Evolutionary conservation across 2,113 vertebrate genomes (phyloP).

Genomic region (Rhinolophus sinicus): DNA sequence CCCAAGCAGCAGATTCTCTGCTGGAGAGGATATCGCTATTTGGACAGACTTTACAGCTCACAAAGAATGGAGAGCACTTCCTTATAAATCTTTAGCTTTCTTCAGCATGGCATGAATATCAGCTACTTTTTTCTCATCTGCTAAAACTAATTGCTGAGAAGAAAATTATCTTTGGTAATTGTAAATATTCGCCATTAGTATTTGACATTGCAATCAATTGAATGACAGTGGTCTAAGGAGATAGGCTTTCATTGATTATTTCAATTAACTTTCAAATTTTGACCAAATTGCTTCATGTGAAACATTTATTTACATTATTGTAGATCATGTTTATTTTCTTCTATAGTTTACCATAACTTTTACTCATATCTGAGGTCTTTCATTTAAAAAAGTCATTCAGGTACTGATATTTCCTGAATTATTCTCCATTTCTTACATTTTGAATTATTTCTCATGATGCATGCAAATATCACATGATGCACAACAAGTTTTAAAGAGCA

Average conservation of each 20-base stretch:
- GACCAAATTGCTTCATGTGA: conserved; percentile 55
- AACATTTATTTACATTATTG: not conserved
- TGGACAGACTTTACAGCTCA: conserved; percentile 76
- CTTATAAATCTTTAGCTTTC: conserved; percentile 70
- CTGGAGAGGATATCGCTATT: conserved; percentile 80
- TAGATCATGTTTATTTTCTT: not conserved
- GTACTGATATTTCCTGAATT: not conserved
- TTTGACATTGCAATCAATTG: conserved; percentile 52
- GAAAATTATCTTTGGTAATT: conserved; percentile 54
- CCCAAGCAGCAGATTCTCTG: conserved; percentile 76
- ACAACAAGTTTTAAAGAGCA: not conserved
- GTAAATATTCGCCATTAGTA: conserved; percentile 51
- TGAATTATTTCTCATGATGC: conserved; percentile 7
- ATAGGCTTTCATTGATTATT: conserved; percentile 22
- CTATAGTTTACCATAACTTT: not conserved
- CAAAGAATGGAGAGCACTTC: conserved; percentile 68
- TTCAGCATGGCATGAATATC: conserved; percentile 53
- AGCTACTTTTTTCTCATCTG: not conserved
- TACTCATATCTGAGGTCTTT: not conserved
- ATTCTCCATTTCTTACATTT: not conserved
- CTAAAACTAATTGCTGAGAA: conserved; percentile 39
- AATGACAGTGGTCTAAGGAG: conserved; percentile 39
- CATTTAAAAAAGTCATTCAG: not conserved
- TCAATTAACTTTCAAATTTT: conserved; percentile 73
- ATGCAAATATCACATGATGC: not conserved